A percentile compares a stretch with the other conserved stretches of the same genome.
Conservation (phyloP, 2,888 invertebrate species). For the Cryptosula pallasiana region DNA sequence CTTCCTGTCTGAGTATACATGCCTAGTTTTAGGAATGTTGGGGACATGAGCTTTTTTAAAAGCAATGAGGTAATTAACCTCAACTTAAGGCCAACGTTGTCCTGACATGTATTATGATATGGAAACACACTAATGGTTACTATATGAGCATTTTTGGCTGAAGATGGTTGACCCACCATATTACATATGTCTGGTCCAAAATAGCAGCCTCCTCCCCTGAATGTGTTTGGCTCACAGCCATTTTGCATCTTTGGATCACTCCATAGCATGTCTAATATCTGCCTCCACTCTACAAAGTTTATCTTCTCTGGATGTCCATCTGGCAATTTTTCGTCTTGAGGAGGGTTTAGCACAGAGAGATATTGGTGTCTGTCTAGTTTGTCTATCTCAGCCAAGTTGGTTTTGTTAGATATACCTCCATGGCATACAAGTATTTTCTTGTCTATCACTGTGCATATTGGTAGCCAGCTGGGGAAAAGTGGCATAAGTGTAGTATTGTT, state of each 20-base stretch:
- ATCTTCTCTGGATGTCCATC: constrained; percentile 61
- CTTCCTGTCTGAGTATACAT: too few species aligned
- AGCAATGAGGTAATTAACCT: too few species aligned
- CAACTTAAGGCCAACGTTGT: too few species aligned
- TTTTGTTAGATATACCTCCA: constrained; percentile 84
- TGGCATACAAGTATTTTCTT: constrained; percentile 83
- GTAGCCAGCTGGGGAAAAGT: constrained; percentile 77
- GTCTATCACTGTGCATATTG: constrained; percentile 83
- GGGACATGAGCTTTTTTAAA: too few species aligned
- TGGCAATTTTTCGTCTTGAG: constrained; percentile 60
- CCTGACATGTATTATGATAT: too few species aligned
- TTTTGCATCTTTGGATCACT: constrained; percentile 69
- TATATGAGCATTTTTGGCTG: too few species aligned
- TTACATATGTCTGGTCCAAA: constrained; percentile 85
- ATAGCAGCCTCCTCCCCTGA: constrained; percentile 85
- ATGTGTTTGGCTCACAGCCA: constrained; percentile 56
- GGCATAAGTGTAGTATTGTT: too few species aligned
- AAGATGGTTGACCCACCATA: too few species aligned
- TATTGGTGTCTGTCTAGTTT: constrained; percentile 61
- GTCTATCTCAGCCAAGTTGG: constrained; percentile 64
- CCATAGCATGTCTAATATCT: constrained; percentile 90
- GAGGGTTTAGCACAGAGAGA: constrained; percentile 77
- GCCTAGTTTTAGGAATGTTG: too few species aligned
- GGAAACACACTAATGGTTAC: too few species aligned
- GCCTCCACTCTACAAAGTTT: constrained; percentile 70